phyloP scores from a whole-genome alignment of 1,140 invertebrate species.

The Sarcophaga peregrina region DNA sequence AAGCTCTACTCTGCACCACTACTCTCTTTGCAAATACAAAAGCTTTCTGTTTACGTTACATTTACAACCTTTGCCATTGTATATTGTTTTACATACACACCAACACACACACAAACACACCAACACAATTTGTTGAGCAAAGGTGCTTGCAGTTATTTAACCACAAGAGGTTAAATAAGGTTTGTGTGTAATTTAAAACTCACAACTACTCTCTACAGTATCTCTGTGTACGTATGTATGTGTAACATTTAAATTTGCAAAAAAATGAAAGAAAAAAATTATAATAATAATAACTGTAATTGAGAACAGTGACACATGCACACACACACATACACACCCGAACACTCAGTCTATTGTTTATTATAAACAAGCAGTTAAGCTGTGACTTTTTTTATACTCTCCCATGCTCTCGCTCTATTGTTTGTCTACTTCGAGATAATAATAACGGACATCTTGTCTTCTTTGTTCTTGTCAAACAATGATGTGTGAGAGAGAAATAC shows the following conservation, averaged over 20 bases:
- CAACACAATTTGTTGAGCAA: not conserved
- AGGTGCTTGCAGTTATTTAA: not conserved
- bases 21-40: too few relatives aligned
- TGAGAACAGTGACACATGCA: too few relatives aligned
- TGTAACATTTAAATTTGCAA: too few relatives aligned
- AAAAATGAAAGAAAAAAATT: too few relatives aligned
- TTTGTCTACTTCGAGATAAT: not conserved
- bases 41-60: not conserved
- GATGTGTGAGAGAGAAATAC: too few relatives aligned
- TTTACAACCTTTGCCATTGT: not conserved
- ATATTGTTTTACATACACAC: not conserved
- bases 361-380: not conserved
- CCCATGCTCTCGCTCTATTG: not conserved
- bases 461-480: not conserved
- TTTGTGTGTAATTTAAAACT: not conserved
- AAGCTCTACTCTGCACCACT: too few relatives aligned
- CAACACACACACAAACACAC: too few relatives aligned
- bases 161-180: constrained; percentile 6
- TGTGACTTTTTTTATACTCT: not conserved
- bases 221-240: too few relatives aligned
- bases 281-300: too few relatives aligned
- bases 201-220: not conserved
- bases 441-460: not conserved
- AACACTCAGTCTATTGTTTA: not conserved
- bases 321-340: not conserved